Conservation (phyloP, 2,113 vertebrate species). For the Stomatorhinus ivindoensis region DNA sequence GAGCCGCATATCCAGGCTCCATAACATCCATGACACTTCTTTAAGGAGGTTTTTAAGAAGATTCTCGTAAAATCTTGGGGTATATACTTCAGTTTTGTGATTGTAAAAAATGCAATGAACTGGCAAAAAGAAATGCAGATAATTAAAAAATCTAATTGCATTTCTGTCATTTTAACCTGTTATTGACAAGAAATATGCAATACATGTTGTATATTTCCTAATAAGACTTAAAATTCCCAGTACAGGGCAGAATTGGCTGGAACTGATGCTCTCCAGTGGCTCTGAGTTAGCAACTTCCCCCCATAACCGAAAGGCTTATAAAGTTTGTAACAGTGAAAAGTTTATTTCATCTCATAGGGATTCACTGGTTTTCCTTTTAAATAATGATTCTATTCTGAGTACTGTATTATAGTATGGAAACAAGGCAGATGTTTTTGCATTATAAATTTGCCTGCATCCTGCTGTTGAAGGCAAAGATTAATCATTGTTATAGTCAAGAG, state of each 20-base stretch:
- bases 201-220: background rate
- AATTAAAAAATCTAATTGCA: no score
- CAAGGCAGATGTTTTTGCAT: background rate
- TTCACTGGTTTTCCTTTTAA: background rate
- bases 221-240: background rate
- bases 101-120: no score
- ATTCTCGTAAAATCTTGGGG: background rate
- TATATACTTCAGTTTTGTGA: background rate
- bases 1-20: background rate
- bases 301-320: background rate
- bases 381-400: background rate
- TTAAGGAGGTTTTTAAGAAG: background rate
- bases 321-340: no score
- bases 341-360: background rate
- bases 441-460: background rate
- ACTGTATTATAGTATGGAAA: no score
- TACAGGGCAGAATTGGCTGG: conserved; percentile 15
- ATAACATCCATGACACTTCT: background rate
- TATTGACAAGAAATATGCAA: no score
- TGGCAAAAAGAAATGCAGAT: no score
- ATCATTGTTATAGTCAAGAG: background rate
- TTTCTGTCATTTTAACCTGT: no score
- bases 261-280: background rate
- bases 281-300: background rate
- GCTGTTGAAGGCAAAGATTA: background rate